Conservation (phyloP, 2,113 vertebrate genomes). For the Mesocricetus auratus region DNA sequence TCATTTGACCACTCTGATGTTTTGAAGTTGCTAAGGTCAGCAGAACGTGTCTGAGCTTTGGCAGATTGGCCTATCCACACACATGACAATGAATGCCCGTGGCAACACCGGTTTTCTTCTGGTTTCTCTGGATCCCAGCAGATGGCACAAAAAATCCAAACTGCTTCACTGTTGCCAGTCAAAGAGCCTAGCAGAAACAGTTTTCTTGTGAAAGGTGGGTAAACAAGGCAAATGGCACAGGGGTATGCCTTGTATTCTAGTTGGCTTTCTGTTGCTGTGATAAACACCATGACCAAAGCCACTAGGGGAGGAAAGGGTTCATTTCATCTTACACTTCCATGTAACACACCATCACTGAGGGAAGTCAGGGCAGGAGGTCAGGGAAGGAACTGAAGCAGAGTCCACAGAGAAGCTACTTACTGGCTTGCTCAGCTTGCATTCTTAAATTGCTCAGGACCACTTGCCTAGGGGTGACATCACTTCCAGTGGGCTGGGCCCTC, state of each 20-base stretch:
- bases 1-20: slow-evolving; percentile 9
- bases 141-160: not conserved
- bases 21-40: slow-evolving; percentile 15
- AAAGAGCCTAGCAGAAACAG: slow-evolving; percentile 27
- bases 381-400: not conserved
- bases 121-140: slow-evolving; percentile 15
- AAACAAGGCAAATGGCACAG: slow-evolving; percentile 9
- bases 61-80: not conserved
- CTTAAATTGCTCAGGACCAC: not conserved
- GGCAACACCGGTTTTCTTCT: not conserved
- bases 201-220: slow-evolving; percentile 29
- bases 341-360: not conserved
- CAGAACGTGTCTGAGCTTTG: not conserved
- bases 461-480: not conserved
- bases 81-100: not conserved
- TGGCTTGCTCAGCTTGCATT: not conserved
- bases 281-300: not conserved
- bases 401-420: not conserved
- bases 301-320: not conserved
- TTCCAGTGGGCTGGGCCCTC: not conserved
- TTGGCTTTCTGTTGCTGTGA: not conserved
- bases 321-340: not conserved
- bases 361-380: not conserved
- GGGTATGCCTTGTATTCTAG: not conserved
- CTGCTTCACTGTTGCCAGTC: not conserved